A percentile compares a stretch with the other conserved stretches of the same genome.
phyloP scores from a whole-genome alignment of 64 coral and sea anemone genomes.

The Montipora sp. region DNA sequence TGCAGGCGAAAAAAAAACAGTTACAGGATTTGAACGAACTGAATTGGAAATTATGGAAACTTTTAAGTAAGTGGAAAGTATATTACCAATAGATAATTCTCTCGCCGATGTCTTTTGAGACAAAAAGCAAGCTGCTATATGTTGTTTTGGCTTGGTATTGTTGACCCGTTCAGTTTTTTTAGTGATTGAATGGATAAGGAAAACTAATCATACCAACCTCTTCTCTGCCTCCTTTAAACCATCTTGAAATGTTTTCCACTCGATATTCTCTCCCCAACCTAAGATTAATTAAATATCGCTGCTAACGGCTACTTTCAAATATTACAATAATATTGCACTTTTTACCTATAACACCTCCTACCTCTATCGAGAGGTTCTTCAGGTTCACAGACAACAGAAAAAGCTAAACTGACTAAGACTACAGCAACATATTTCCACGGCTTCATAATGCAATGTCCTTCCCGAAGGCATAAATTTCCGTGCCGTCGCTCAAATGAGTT shows the following conservation, averaged over 20 bases:
- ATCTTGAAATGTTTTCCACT: conserved; percentile 59
- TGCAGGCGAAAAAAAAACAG: no score
- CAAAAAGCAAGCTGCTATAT: background rate
- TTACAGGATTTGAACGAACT: no score
- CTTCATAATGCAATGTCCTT: background rate
- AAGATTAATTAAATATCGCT: background rate
- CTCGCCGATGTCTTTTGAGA: no score
- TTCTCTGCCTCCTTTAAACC: conserved; percentile 54
- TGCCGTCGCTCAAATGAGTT: background rate
- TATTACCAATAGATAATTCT: no score
- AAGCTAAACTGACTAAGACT: conserved; percentile 13
- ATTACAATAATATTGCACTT: background rate
- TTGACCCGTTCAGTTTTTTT: background rate
- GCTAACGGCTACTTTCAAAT: background rate
- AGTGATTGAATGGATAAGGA: no score
- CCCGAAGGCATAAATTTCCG: background rate
- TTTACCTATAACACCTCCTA: background rate
- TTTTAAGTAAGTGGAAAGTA: no score
- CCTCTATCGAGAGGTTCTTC: conserved; percentile 36
- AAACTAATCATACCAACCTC: conserved; percentile 1
- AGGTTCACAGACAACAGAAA: conserved; percentile 9
- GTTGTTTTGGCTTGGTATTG: background rate
- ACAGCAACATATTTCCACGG: background rate
- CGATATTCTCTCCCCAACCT: conserved; percentile 70
- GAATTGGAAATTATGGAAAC: no score